phyloP scores from a whole-genome alignment of 2,888 invertebrate species.

The Athetis lepigone region DNA sequence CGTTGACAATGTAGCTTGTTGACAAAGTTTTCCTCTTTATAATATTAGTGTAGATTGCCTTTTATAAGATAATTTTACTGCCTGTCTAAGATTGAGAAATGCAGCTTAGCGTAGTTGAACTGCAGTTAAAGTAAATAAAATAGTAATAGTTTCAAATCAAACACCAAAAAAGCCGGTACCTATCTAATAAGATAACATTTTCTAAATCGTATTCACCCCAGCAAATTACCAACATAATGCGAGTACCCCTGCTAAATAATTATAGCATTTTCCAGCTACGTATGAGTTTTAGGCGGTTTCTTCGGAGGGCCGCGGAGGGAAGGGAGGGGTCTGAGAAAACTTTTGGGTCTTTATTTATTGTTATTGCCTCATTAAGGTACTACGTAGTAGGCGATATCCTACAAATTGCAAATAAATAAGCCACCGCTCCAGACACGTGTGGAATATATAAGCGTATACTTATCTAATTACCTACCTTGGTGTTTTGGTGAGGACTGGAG shows the following conservation, averaged over 20 bases:
- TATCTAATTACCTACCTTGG: constrained; percentile 70
- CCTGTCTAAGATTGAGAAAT: too few species aligned
- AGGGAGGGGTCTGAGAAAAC: constrained; percentile 85
- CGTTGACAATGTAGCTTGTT: too few species aligned
- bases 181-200: constrained; percentile 64
- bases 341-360: constrained; percentile 91
- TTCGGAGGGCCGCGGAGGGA: constrained; percentile 80
- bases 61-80: too few species aligned
- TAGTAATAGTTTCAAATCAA: constrained; percentile 32
- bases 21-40: too few species aligned
- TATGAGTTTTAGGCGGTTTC: constrained; percentile 83
- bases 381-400: constrained; percentile 88
- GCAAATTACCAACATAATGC: constrained; percentile 71
- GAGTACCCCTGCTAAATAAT: constrained; percentile 76
- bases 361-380: constrained; percentile 90
- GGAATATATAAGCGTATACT: constrained; percentile 80
- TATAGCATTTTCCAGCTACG: constrained; percentile 81
- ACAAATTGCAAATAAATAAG: constrained; percentile 90
- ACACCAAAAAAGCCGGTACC: constrained; percentile 29
- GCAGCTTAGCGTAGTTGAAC: too few species aligned
- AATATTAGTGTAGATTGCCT: too few species aligned
- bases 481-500: constrained; percentile 45
- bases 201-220: constrained; percentile 66
- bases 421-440: constrained; percentile 76
- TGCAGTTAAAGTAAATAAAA: background rate